Percentiles rank a stretch among this genome's conserved stretches.
phyloP scores from a whole-genome alignment of 2,797 vertebrate genomes.

The Numenius phaeopus region DNA sequence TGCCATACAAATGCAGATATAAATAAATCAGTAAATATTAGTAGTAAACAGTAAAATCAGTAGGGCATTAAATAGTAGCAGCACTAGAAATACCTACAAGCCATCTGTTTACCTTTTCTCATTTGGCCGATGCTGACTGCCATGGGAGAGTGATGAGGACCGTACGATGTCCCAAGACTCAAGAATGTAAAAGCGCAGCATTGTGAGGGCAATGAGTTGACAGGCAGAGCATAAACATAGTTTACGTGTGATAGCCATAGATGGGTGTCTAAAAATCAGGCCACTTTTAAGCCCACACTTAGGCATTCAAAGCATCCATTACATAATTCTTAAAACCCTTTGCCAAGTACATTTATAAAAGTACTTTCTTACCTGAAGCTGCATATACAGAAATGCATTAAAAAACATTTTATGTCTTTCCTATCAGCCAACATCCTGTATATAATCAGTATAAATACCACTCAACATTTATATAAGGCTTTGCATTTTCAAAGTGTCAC shows the following conservation, averaged over 20 bases:
- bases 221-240: background rate
- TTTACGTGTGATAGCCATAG: background rate
- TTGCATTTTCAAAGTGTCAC: conserved; percentile 15
- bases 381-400: background rate
- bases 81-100: background rate
- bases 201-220: background rate
- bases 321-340: background rate
- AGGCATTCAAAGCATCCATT: background rate
- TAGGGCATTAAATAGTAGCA: background rate
- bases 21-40: background rate
- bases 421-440: background rate
- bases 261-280: background rate
- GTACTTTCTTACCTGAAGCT: background rate
- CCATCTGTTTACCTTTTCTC: background rate
- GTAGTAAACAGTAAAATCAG: background rate
- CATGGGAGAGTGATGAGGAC: background rate
- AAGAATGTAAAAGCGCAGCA: background rate
- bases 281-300: background rate
- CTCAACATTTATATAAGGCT: background rate
- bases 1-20: background rate
- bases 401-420: background rate
- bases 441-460: conserved; percentile 24
- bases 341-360: background rate
- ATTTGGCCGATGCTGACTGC: background rate
- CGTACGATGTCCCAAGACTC: background rate